phyloP scores from a whole-genome alignment of 2,888 invertebrate genomes.

The Opisthograptis luteolata region DNA sequence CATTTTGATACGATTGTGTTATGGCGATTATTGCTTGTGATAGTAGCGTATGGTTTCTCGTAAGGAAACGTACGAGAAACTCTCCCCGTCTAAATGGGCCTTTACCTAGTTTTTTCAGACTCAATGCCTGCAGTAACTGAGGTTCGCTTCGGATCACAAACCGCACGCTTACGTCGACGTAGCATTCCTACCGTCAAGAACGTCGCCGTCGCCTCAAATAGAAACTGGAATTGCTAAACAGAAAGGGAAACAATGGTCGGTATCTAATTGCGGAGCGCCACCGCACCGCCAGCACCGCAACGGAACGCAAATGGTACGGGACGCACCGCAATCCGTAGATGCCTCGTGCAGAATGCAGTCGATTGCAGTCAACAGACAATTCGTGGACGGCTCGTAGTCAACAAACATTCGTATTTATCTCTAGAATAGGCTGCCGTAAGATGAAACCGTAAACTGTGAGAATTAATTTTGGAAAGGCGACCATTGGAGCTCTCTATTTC shows the following conservation, averaged over 20 bases:
- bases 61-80: too few species aligned
- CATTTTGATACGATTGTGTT: too few species aligned
- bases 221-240: constrained; percentile 59
- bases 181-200: constrained; percentile 40
- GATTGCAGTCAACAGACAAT: not conserved
- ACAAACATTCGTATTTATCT: constrained; percentile 19
- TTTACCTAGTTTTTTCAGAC: too few species aligned
- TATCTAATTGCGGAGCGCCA: constrained; percentile 38
- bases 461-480: not conserved
- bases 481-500: too few species aligned
- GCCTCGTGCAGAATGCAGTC: constrained; percentile 20
- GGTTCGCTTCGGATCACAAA: not conserved
- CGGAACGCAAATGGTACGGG: constrained; percentile 15
- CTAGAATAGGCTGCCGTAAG: not conserved
- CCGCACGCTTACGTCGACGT: not conserved
- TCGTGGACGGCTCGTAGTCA: constrained; percentile 12
- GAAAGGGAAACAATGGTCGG: constrained; percentile 63
- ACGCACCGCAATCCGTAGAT: constrained; percentile 33
- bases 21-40: too few species aligned
- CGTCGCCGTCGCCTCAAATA: constrained; percentile 51
- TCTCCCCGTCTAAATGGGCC: too few species aligned
- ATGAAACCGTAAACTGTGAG: not conserved
- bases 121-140: too few species aligned
- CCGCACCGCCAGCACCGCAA: not conserved
- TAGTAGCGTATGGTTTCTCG: too few species aligned